A percentile compares a stretch with the other conserved stretches of the same genome.
These are phyloP conservation scores for Hipposideros armiger DNA, from an alignment of 2,113 vertebrate species.

Conservation along the genomic window DNA sequence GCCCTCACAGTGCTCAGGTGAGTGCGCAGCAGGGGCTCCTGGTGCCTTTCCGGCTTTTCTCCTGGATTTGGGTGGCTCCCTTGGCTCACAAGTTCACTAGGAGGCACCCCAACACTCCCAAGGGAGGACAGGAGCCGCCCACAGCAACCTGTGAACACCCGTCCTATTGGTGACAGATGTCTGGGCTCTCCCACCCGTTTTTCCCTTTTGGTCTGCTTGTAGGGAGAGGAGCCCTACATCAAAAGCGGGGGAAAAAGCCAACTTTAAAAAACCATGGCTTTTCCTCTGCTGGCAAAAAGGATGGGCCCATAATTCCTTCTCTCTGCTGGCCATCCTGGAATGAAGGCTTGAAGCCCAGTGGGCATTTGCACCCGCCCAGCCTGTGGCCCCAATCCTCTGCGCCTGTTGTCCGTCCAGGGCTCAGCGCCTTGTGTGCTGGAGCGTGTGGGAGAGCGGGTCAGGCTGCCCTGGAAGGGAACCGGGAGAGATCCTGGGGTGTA, in stretches of 20 bases:
- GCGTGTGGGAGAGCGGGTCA: not conserved
- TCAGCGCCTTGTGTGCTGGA: not conserved
- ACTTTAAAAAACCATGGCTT: not conserved
- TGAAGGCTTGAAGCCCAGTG: not conserved
- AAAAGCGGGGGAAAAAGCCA: not conserved
- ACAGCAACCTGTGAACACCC: not conserved
- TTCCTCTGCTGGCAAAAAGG: not conserved
- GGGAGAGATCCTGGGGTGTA: not conserved
- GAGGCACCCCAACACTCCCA: not conserved
- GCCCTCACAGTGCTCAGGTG: not conserved
- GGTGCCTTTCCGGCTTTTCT: not conserved
- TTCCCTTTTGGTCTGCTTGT: not conserved
- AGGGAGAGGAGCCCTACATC: not conserved
- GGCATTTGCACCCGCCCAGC: not conserved
- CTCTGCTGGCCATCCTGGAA: not conserved
- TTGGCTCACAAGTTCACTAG: fast-evolving
- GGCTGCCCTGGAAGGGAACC: not conserved
- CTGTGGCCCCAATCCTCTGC: fast-evolving
- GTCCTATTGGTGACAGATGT: not conserved
- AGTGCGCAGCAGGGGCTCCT: fast-evolving
- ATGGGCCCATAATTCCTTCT: not conserved
- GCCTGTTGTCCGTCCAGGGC: not conserved
- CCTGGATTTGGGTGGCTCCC: not conserved
- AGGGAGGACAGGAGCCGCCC: not conserved
- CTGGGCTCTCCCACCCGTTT: not conserved